Evolutionary conservation across 2,113 vertebrate species (phyloP), one percentile per base, ranked within the genome.

Genomic region (Sylvilagus bachmani): DNA sequence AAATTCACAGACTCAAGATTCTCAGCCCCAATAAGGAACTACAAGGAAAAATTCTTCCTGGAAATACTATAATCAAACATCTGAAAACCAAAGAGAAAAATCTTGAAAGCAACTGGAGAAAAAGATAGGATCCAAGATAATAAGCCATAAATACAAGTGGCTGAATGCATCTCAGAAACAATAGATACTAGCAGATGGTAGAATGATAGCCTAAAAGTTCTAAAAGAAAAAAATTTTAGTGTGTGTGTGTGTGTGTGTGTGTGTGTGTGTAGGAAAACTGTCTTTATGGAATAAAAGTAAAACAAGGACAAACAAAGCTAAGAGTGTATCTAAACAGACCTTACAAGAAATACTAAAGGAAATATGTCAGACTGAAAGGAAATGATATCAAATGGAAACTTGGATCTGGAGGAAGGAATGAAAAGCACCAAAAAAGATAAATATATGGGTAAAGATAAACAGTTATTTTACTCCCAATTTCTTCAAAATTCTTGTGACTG

Each of bases 1-100:
- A 74, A 24, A 84, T 75, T 89, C 90, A 90, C 82, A 64, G 27
- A 78, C 83, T 87, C 62, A 86, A 10, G 79, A 88, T 53, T 19
- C 16, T 51, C 38, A 16, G 12, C 27, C 80, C 70, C 14, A 10
- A 27, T 78, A 95, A 93, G 64, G 90, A 82, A 86, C 58, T 51
- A 90, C 14, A 86, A 61, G 71, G 77, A 79, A 81, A 96, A 95
- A 44, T 2, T 27, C 38, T 4, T 25, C 33, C 25, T 93, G 83
- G n/a, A 73, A 93, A 66, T 51, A n/a, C 36, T 6, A 10, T n/a
- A 53, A 55, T 71, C 44, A 58, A 22, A 44, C 62, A 77, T 29
- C 49, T 36, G 33, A 82, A 95, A 89, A 69, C 22, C 12, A 74
- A 86, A 81, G 51, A 75, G 64, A 92, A 64, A 87, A 36, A 44